A percentile compares a stretch with the other conserved stretches of the same genome.
Conservation (phyloP, 2,113 vertebrate species). For the Tetrao urogallus region DNA sequence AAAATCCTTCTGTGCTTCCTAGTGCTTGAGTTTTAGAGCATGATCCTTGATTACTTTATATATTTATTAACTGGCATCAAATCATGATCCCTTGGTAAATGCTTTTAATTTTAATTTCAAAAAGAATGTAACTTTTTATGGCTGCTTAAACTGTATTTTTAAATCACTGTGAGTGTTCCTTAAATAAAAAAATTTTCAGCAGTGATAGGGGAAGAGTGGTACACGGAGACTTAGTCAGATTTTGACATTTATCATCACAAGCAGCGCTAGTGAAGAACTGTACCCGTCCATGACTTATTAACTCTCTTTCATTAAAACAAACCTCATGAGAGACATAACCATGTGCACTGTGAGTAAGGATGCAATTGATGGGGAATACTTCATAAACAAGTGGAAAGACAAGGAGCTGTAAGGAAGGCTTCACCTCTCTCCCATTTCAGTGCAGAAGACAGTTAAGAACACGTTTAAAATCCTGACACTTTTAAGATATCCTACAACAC, state of each 20-base stretch:
- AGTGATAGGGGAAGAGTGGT: neutral
- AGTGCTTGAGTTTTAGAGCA: neutral
- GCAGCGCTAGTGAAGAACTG: neutral
- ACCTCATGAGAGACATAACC: neutral
- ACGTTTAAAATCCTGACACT: neutral
- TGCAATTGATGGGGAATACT: neutral
- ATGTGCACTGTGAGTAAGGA: neutral
- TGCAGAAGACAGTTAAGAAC: neutral
- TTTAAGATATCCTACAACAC: neutral
- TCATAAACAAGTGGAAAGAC: neutral
- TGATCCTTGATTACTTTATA: conserved; percentile 11
- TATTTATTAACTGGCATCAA: conserved; percentile 40
- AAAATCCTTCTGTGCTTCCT: neutral
- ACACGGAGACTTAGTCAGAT: neutral
- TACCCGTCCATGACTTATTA: neutral
- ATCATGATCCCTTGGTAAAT: conserved; percentile 39
- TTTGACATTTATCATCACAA: conserved; percentile 13
- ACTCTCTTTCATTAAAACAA: neutral
- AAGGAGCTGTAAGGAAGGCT: neutral
- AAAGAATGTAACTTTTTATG: conserved; percentile 10
- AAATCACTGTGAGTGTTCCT: neutral
- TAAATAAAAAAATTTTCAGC: neutral
- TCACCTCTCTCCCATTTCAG: neutral
- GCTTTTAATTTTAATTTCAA: conserved; percentile 33
- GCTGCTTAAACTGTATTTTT: neutral